A percentile compares a stretch with the other conserved stretches of the same genome.
Evolutionary conservation across 2,797 vertebrate genomes (phyloP).

Genomic region (Knipowitschia caucasica): DNA sequence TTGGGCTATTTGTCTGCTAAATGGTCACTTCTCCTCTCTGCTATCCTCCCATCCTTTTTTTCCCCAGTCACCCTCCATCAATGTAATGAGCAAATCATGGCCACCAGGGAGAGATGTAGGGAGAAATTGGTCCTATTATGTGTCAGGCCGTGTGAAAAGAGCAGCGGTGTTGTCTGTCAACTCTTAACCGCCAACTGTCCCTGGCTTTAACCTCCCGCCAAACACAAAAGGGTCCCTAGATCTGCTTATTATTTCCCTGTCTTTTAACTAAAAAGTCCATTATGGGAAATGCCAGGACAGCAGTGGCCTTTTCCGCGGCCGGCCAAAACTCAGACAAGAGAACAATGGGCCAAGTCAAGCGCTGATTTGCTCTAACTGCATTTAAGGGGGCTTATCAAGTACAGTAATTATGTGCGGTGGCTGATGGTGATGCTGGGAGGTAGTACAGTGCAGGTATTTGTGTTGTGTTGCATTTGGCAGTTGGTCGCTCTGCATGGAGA

Average conservation of each 20-base stretch:
- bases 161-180: constrained; percentile 62
- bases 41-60: constrained; percentile 20
- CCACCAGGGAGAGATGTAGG: constrained; percentile 54
- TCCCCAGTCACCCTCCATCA: constrained; percentile 36
- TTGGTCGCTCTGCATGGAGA: constrained; percentile 26
- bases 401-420: constrained; percentile 59
- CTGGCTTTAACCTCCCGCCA: constrained; percentile 47
- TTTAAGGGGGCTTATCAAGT: constrained; percentile 60
- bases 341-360: constrained; percentile 62
- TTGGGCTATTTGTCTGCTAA: constrained; percentile 34
- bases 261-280: constrained; percentile 74
- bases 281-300: constrained; percentile 70
- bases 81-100: constrained; percentile 62
- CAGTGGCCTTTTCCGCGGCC: constrained; percentile 68
- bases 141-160: constrained; percentile 69
- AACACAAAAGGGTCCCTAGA: constrained; percentile 59
- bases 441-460: constrained; percentile 27
- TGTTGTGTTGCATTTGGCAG: constrained; percentile 38
- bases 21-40: constrained; percentile 29
- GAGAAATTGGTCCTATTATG: constrained; percentile 55
- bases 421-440: constrained; percentile 25
- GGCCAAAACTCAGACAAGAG: constrained; percentile 57
- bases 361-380: constrained; percentile 66
- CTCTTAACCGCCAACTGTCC: constrained; percentile 46
- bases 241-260: constrained; percentile 70